Percentiles rank a stretch among this genome's conserved stretches.
These are phyloP conservation scores for Drosophila formosana DNA, from an alignment of 2,888 invertebrate species.

Conservation along the genomic window DNA sequence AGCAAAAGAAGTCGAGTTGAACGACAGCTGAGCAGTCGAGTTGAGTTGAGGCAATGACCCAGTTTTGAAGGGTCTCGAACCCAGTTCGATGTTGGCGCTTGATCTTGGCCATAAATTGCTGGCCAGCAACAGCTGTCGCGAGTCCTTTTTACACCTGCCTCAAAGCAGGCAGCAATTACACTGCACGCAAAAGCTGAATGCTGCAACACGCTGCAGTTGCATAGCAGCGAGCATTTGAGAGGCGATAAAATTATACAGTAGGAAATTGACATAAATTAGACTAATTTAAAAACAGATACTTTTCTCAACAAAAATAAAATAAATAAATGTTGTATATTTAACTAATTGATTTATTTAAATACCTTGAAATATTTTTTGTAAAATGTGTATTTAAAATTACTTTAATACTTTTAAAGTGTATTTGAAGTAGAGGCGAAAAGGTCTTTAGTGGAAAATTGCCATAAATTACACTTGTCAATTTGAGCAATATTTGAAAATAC, in stretches of 20 bases:
- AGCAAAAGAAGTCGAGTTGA: conserved; percentile 49
- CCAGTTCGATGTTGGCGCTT: neutral
- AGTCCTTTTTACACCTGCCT: conserved; percentile 62
- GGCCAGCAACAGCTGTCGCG: conserved; percentile 53
- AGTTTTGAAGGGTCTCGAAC: conserved; percentile 70
- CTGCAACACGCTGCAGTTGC: neutral
- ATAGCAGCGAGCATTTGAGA: neutral
- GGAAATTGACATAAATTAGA: too few species aligned
- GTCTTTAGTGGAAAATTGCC: too few species aligned
- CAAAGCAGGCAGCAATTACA: neutral
- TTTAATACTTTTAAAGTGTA: too few species aligned
- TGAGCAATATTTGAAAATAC: too few species aligned
- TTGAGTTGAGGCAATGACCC: conserved; percentile 79
- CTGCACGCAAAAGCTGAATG: neutral
- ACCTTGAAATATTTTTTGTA: too few species aligned
- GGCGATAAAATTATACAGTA: too few species aligned
- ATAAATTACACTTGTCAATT: too few species aligned
- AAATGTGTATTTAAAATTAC: too few species aligned
- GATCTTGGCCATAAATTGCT: conserved; percentile 24
- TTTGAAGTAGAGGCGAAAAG: too few species aligned
- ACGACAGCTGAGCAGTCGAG: conserved; percentile 52
- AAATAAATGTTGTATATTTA: too few species aligned
- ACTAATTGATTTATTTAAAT: neutral
- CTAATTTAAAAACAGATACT: too few species aligned
- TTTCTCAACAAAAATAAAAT: too few species aligned